Percentiles rank a stretch among this genome's conserved stretches.
These are phyloP conservation scores for Pseudococcus viburni DNA, from an alignment of 2,888 invertebrate species.

Conservation along the genomic window DNA sequence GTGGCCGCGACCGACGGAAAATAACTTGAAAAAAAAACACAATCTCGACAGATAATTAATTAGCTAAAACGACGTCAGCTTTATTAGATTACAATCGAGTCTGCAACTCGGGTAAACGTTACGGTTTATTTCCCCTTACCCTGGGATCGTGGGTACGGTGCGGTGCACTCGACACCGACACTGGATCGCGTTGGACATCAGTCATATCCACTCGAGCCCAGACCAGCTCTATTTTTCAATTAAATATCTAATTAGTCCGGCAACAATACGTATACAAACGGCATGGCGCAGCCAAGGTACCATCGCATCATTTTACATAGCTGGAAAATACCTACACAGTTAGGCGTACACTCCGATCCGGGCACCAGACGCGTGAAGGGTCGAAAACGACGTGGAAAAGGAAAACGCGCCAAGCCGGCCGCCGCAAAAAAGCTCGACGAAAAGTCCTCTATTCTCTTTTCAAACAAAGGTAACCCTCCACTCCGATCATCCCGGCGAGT, in stretches of 20 bases:
- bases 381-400: not conserved
- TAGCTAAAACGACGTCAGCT: slow-evolving; percentile 7
- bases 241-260: slow-evolving; percentile 24
- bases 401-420: not conserved
- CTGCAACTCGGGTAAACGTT: not conserved
- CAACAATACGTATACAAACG: slow-evolving; percentile 7
- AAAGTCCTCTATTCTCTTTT: slow-evolving; percentile 6
- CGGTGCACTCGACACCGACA: not conserved
- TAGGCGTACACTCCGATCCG: not conserved
- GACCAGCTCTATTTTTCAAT: slow-evolving; percentile 28
- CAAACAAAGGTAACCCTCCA: not conserved
- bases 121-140: slow-evolving; percentile 3
- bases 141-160: not conserved
- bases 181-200: not conserved
- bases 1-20: not conserved
- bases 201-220: slow-evolving; percentile 35
- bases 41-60: not conserved
- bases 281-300: not conserved
- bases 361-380: not conserved
- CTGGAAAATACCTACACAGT: not conserved
- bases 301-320: not conserved
- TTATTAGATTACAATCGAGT: slow-evolving; percentile 2
- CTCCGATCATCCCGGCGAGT: not conserved
- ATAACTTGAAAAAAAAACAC: not conserved
- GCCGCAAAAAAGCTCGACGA: slow-evolving; percentile 31